Base-by-base conservation (phyloP, 2,113 vertebrate species). In the Ameiurus melas region DNA sequence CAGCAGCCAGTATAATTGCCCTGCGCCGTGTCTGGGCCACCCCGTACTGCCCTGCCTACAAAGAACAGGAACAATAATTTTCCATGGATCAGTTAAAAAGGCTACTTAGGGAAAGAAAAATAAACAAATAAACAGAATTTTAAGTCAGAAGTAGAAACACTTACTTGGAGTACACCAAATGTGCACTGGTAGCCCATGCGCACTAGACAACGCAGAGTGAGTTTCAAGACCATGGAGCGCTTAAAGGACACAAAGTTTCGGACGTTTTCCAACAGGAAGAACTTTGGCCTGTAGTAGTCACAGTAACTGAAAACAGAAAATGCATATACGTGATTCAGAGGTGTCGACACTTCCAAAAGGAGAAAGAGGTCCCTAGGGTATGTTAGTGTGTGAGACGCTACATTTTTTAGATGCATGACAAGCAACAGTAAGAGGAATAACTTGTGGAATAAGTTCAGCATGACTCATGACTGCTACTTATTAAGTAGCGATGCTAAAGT, bases 131-230 rank as follows among this genome's bases (percentile, higher is more conserved):
- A 47, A 7, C 36, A 16, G 2, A 5, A 58, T 39, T n/a, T 60
- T 62, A 27, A 83, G 27, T 62, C 12, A 33, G 19, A 30, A 47
- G 20, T 51, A 12, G 39, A 71, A 30, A 17, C 5, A 85, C 95
- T 73, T 82, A 97, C 98, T 97, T 99, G 98, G 36, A 99, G 94
- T 33, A 99, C 97, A 0, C 98, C 98, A 0, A 99, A 98, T 1
- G 98, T 99, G 90, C 98, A 99, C 95, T 99, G 98, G 91, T 98
- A 99, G 5, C 98, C 98, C 98, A 99, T 99, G 79, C 97, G 96
- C 85, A 99, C 97, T 0, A 99, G 96, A 92, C 98, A 99, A 87
- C 98, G 97, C 30, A 99, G 90, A 0, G 98, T 99, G 83, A 99
- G 96, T 94, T 99, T 99, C 13, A 99, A 93, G 84, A 99, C 97